These are phyloP conservation scores for Sinocyclocheilus grahami DNA, from an alignment of 2,113 vertebrate genomes.

Conservation along the genomic window DNA sequence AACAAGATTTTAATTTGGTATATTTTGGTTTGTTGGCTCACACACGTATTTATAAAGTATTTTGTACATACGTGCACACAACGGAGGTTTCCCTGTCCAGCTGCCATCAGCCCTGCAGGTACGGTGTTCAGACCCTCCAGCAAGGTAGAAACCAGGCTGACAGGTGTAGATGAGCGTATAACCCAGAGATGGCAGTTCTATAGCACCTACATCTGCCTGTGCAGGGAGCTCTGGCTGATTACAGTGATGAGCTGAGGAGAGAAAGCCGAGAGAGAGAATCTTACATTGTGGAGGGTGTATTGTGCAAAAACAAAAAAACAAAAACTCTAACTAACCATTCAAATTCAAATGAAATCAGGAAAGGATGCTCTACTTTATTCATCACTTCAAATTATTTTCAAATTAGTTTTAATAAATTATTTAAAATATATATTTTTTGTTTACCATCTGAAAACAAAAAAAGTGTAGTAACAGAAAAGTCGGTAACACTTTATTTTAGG, in stretches of 20 bases:
- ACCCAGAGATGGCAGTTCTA: constrained; percentile 94
- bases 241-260: constrained; percentile 87
- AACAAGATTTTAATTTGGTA: neutral
- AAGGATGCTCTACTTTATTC: neutral
- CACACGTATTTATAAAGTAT: neutral
- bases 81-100: constrained; percentile 95
- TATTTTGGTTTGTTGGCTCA: neutral
- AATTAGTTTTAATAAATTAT: neutral
- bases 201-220: constrained; percentile 89
- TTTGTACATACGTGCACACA: constrained; percentile 84
- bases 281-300: neutral
- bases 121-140: constrained; percentile 93
- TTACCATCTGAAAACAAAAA: constrained; percentile 1
- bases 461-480: constrained; percentile 5
- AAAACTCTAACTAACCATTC: neutral
- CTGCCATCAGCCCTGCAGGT: constrained; percentile 95
- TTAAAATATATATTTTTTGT: too few species aligned
- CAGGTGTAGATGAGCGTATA: constrained; percentile 98
- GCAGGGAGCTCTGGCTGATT: constrained; percentile 89
- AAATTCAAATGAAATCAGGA: neutral
- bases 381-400: neutral
- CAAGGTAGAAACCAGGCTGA: constrained; percentile 92
- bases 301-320: neutral
- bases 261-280: constrained; percentile 5
- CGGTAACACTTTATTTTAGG: too few species aligned